phyloP scores from a whole-genome alignment of 2,888 invertebrate species.

The Acleris literana region DNA sequence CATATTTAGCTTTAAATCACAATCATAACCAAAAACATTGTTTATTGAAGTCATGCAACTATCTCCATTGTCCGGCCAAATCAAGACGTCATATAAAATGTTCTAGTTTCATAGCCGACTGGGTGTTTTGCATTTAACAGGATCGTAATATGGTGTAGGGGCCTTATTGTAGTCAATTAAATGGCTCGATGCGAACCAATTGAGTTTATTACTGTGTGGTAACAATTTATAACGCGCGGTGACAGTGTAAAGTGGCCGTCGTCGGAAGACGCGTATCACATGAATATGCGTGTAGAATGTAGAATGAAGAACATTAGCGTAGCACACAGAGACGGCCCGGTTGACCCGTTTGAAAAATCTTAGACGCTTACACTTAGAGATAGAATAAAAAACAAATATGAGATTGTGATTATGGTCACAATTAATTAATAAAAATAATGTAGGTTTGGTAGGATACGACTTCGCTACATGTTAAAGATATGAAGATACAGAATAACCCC shows the following conservation, averaged over 20 bases:
- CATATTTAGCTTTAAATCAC: conserved; percentile 9
- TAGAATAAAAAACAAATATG: too few relatives aligned
- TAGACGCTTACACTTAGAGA: too few relatives aligned
- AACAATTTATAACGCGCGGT: conserved; percentile 39
- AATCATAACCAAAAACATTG: conserved; percentile 43
- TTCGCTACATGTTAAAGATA: too few relatives aligned
- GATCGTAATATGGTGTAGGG: conserved; percentile 43
- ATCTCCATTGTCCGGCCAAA: conserved; percentile 37
- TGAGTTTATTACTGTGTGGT: conserved; percentile 62
- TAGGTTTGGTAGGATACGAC: too few relatives aligned
- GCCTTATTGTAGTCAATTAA: conserved; percentile 71
- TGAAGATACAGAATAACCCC: too few relatives aligned
- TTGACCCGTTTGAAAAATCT: too few relatives aligned
- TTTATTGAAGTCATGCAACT: conserved; percentile 44
- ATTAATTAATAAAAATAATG: too few relatives aligned
- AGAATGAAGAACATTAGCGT: too few relatives aligned
- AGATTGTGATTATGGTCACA: too few relatives aligned
- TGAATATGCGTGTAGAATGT: too few relatives aligned
- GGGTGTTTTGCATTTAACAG: conserved; percentile 10
- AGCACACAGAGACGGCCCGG: too few relatives aligned
- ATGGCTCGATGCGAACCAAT: conserved; percentile 68
- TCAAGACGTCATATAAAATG: conserved; percentile 33
- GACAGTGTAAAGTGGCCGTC: conserved; percentile 23
- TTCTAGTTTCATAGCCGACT: neutral
- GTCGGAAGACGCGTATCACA: neutral